phyloP scores from a whole-genome alignment of 2,888 invertebrate species.

The Apotomis betuletana region DNA sequence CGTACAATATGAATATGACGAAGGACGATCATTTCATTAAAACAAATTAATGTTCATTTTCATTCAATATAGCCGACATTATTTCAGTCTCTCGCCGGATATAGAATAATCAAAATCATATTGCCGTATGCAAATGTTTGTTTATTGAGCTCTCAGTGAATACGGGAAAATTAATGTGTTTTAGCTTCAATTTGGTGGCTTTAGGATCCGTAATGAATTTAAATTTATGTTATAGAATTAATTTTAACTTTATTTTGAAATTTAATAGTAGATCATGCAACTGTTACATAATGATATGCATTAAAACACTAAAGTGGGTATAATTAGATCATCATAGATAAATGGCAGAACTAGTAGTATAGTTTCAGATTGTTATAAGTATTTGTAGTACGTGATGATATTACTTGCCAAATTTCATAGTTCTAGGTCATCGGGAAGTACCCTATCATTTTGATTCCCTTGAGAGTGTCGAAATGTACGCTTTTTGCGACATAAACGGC shows the following conservation, averaged over 20 bases:
- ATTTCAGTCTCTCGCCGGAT: conserved; percentile 1
- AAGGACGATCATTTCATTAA: neutral
- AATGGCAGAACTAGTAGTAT: too few species aligned
- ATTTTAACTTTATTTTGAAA: neutral
- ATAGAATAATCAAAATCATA: conserved; percentile 28
- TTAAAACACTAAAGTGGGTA: too few species aligned
- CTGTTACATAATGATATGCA: too few species aligned
- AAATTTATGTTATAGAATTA: conserved; percentile 18
- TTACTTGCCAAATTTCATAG: too few species aligned
- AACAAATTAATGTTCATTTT: neutral
- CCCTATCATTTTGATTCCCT: too few species aligned
- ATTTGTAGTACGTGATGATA: too few species aligned
- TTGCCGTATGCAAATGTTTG: conserved; percentile 30
- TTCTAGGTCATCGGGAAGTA: too few species aligned
- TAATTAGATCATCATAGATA: too few species aligned
- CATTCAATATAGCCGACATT: neutral
- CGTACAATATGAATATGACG: too few species aligned
- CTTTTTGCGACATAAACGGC: too few species aligned
- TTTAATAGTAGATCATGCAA: neutral
- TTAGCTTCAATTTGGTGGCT: conserved; percentile 23
- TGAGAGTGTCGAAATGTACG: too few species aligned
- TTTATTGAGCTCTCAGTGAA: conserved; percentile 28
- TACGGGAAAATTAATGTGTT: conserved; percentile 30
- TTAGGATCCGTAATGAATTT: conserved; percentile 16
- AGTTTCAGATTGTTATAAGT: too few species aligned